Evolutionary conservation across 2,888 invertebrate species (phyloP).

Genomic region (Eristalis arbustorum): DNA sequence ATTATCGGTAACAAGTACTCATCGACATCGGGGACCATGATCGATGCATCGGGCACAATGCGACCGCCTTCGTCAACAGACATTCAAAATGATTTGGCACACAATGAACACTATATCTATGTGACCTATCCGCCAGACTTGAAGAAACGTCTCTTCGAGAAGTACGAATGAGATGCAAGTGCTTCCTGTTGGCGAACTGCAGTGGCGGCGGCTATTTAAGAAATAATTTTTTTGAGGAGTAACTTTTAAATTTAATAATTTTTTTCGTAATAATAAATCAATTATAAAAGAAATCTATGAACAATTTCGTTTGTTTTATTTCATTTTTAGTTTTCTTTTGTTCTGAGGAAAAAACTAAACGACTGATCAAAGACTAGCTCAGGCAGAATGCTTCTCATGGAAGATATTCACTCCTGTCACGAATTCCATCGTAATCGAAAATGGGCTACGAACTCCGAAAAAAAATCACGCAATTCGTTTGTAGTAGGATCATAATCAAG

Average conservation of each 20-base stretch:
- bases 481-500: too few species aligned
- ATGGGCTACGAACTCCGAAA: too few species aligned
- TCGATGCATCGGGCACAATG: constrained; percentile 72
- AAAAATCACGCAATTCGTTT: too few species aligned
- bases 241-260: constrained; percentile 61
- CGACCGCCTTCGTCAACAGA: constrained; percentile 79
- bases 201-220: not conserved
- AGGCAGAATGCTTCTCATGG: too few species aligned
- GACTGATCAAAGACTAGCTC: too few species aligned
- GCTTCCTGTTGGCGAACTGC: not conserved
- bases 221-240: constrained; percentile 43
- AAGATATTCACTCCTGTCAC: too few species aligned
- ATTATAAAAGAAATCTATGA: constrained; percentile 31
- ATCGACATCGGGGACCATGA: constrained; percentile 73
- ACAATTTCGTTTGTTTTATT: not conserved
- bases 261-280: constrained; percentile 69
- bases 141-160: constrained; percentile 89
- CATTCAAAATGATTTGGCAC: constrained; percentile 81
- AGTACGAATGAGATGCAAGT: constrained; percentile 74
- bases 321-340: not conserved
- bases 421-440: too few species aligned
- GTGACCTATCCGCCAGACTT: constrained; percentile 93
- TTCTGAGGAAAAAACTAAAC: too few species aligned
- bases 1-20: constrained; percentile 71
- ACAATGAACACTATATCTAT: constrained; percentile 91